A percentile compares a stretch with the other conserved stretches of the same genome.
Evolutionary conservation across 1,140 invertebrate species (phyloP).

Genomic region (Yoshiicerus persimilis): DNA sequence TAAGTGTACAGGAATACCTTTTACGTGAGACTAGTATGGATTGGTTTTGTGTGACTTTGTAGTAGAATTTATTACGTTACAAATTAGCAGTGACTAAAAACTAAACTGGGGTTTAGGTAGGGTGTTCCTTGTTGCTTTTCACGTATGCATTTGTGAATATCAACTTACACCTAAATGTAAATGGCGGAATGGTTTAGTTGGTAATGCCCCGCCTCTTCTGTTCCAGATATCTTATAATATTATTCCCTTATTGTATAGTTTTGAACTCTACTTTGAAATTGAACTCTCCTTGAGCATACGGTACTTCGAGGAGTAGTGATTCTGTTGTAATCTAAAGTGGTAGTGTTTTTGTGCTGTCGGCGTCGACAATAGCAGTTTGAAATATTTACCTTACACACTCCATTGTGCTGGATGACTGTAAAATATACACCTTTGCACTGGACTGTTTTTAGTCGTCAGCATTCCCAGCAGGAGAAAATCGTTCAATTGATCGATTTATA

Average conservation of each 20-base stretch:
- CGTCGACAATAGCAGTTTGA: neutral
- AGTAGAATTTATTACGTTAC: neutral
- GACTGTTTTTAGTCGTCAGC: neutral
- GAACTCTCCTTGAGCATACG: neutral
- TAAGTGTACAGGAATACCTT: neutral
- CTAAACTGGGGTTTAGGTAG: no score
- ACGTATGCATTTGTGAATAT: neutral
- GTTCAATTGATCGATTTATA: conserved; percentile 6
- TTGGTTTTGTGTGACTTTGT: neutral
- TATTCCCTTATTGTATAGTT: no score
- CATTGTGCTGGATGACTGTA: neutral
- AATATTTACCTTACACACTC: neutral
- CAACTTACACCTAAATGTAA: neutral
- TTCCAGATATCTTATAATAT: neutral
- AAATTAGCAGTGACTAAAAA: neutral
- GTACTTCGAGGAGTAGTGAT: neutral
- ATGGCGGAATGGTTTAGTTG: neutral
- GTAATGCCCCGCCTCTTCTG: no score
- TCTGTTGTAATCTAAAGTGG: neutral
- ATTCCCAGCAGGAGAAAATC: neutral
- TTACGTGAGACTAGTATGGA: neutral
- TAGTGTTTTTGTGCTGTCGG: neutral
- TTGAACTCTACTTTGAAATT: neutral
- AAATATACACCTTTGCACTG: neutral
- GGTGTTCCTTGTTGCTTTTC: neutral